Percentiles rank a stretch among this genome's conserved stretches.
phyloP scores from a whole-genome alignment of 2,113 vertebrate species.

The Cepphus grylle region DNA sequence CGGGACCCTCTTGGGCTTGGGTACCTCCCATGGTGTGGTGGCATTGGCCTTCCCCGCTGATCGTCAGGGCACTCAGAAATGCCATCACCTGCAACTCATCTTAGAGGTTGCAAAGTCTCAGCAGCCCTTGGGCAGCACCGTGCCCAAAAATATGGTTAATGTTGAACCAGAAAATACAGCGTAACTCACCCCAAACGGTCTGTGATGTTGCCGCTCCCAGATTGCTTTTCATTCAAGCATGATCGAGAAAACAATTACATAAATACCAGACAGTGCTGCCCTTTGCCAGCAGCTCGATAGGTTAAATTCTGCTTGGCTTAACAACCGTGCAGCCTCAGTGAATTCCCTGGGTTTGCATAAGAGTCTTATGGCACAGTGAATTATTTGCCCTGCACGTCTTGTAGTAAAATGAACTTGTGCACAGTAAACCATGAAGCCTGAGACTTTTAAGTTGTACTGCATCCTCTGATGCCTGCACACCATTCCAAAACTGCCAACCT shows the following conservation, averaged over 20 bases:
- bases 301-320: constrained; percentile 43
- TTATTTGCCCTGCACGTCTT: neutral
- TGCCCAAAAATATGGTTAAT: neutral
- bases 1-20: neutral
- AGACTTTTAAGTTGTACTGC: neutral
- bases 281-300: neutral
- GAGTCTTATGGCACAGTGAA: neutral
- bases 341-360: neutral
- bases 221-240: neutral
- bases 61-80: neutral
- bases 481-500: neutral
- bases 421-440: neutral
- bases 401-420: neutral
- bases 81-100: neutral
- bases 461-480: neutral
- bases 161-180: neutral
- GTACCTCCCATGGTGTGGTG: accelerated
- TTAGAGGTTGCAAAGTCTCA: neutral
- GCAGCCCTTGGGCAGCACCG: neutral
- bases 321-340: neutral
- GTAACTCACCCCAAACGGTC: neutral
- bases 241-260: constrained; percentile 13
- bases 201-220: neutral
- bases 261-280: neutral
- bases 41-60: neutral